Evolutionary conservation across 2,888 invertebrate genomes (phyloP).

Genomic region (Congeria kusceri): DNA sequence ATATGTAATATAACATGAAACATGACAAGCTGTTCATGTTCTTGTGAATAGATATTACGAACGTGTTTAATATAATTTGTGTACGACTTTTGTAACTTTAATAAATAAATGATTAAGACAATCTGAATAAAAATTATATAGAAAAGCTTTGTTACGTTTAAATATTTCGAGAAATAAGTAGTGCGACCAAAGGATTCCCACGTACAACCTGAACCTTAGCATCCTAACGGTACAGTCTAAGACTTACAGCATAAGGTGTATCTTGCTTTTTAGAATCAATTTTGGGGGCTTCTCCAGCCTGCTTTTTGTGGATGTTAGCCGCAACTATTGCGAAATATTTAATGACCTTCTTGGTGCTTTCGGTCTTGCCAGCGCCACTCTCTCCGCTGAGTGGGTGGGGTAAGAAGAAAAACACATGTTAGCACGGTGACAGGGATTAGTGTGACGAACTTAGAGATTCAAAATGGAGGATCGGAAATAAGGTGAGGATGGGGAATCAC

Average conservation of each 20-base stretch:
- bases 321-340: conserved; percentile 95
- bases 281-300: conserved; percentile 35
- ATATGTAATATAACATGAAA: no score
- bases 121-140: no score
- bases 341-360: conserved; percentile 99
- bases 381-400: conserved; percentile 66
- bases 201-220: no score
- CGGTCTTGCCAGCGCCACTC: conserved; percentile 99
- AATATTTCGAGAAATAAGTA: no score
- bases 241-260: conserved; percentile 68
- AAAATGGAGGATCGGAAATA: neutral
- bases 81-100: no score
- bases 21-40: no score
- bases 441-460: neutral
- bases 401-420: neutral
- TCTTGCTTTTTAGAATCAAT: conserved; percentile 55
- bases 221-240: conserved; percentile 3
- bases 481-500: conserved; percentile 30
- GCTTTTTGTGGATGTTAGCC: conserved; percentile 85
- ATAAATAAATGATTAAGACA: no score
- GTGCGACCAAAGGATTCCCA: no score
- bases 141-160: no score
- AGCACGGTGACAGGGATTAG: neutral
- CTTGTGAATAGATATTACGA: no score
- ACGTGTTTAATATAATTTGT: no score